phyloP scores from a whole-genome alignment of 2,888 invertebrate species.

The Congeria kusceri region DNA sequence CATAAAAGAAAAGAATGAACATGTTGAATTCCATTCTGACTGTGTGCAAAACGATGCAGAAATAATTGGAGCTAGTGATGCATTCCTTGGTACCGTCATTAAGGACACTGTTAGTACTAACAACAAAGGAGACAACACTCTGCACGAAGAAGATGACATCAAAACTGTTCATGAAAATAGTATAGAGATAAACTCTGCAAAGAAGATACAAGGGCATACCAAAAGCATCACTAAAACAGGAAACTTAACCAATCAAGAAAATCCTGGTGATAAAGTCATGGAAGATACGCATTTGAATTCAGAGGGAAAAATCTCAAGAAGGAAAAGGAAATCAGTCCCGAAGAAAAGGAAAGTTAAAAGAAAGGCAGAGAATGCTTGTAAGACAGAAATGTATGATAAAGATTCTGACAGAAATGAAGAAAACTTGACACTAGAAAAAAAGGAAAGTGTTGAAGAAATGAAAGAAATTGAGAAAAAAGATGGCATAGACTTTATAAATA shows the following conservation, averaged over 20 bases:
- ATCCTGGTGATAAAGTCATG: neutral
- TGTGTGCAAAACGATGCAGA: conserved; percentile 12
- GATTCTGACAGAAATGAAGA: conserved; percentile 11
- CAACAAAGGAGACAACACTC: neutral
- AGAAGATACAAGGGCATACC: neutral
- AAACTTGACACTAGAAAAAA: neutral
- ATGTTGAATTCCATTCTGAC: neutral
- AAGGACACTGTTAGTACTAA: conserved; percentile 2
- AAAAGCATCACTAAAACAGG: conserved; percentile 6
- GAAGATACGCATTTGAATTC: too few species aligned
- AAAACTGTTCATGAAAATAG: neutral
- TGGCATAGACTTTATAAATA: neutral
- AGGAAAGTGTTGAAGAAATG: neutral
- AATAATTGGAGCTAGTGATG: neutral
- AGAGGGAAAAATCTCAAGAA: too few species aligned
- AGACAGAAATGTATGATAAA: neutral
- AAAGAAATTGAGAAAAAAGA: neutral
- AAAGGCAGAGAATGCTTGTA: too few species aligned
- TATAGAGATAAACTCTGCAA: conserved; percentile 21
- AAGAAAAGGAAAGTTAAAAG: too few species aligned
- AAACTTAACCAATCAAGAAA: neutral
- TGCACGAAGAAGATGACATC: neutral
- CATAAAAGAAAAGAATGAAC: too few species aligned
- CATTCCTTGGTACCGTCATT: neutral
- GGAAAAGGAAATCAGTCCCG: too few species aligned